A percentile compares a stretch with the other conserved stretches of the same genome.
Conservation (phyloP, 2,797 vertebrate genomes). For the Fratercula arctica region DNA sequence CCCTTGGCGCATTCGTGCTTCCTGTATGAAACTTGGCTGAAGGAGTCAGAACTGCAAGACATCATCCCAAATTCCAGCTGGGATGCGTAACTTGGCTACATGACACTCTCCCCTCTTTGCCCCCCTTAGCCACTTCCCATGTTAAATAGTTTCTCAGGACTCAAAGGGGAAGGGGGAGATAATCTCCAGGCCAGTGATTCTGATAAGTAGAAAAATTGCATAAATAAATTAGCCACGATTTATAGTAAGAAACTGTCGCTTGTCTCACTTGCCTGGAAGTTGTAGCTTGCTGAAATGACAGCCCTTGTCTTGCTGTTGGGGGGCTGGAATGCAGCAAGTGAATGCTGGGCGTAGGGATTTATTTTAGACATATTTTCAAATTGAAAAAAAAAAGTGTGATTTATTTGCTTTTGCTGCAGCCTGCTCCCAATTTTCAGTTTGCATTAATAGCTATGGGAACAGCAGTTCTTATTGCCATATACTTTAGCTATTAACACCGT, state of each 20-base stretch:
- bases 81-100: constrained; percentile 58
- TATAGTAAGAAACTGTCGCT: constrained; percentile 34
- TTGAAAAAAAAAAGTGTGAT: constrained; percentile 26
- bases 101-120: background rate
- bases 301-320: background rate
- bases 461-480: constrained; percentile 55
- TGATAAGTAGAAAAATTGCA: constrained; percentile 21
- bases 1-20: background rate
- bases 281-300: constrained; percentile 10
- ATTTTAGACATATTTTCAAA: constrained; percentile 43
- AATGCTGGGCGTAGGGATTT: background rate
- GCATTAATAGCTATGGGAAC: constrained; percentile 64
- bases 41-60: constrained; percentile 17
- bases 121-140: constrained; percentile 24
- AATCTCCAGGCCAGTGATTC: background rate
- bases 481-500: constrained; percentile 60
- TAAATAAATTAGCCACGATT: constrained; percentile 51
- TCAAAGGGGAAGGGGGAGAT: constrained; percentile 24
- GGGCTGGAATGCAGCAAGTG: background rate
- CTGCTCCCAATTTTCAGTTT: constrained; percentile 62
- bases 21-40: constrained; percentile 46
- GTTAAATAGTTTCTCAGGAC: constrained; percentile 59
- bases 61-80: constrained; percentile 61
- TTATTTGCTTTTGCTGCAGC: constrained; percentile 59
- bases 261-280: constrained; percentile 19